A percentile compares a stretch with the other conserved stretches of the same genome.
These are phyloP conservation scores for Lepus americanus DNA, from an alignment of 2,113 vertebrate genomes.

Conservation along the genomic window DNA sequence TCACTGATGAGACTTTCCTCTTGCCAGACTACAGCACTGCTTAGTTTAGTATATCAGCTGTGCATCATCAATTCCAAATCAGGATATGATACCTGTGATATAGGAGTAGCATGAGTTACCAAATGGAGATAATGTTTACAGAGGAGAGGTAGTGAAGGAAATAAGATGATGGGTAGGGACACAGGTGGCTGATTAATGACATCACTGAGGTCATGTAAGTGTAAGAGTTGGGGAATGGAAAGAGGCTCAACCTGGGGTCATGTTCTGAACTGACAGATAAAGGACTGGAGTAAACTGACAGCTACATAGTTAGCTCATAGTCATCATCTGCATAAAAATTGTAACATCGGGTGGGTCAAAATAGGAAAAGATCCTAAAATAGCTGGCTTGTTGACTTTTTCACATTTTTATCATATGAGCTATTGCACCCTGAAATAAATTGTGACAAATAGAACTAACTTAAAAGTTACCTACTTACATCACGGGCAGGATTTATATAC, in stretches of 20 bases:
- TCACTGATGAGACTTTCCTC: neutral
- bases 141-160: neutral
- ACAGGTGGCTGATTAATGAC: neutral
- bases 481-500: neutral
- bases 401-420: neutral
- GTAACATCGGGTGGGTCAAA: neutral
- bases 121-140: neutral
- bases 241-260: neutral
- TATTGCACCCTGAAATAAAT: slow-evolving; percentile 24
- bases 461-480: neutral
- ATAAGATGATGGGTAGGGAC: neutral
- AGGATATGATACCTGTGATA: neutral
- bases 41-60: slow-evolving; percentile 17
- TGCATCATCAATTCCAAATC: neutral
- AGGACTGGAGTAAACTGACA: neutral
- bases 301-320: neutral
- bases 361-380: neutral
- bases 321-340: neutral
- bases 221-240: neutral
- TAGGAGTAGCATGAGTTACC: neutral
- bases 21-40: neutral
- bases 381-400: neutral
- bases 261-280: neutral
- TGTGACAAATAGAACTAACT: neutral
- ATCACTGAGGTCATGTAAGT: neutral